Base-by-base conservation (phyloP, 2,113 vertebrate species). In the Choloepus hoffmanni region DNA sequence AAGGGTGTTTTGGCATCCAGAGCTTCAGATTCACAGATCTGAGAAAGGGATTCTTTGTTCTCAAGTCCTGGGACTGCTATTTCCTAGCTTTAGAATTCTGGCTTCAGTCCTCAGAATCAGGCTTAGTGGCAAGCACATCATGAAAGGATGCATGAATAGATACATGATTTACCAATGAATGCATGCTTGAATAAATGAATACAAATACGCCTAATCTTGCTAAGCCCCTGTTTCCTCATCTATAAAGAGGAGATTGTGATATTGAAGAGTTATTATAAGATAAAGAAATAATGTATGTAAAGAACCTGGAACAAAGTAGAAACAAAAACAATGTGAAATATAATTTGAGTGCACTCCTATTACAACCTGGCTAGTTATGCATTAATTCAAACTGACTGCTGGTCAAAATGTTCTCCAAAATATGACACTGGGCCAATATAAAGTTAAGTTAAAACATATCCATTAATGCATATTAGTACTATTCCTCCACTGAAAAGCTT, bases 251-350 rank as follows among this genome's bases (percentile, higher is more conserved):
- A 12, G 1, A 4, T 24, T 81, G 5, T 36, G 28, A 78, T 43
- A 0, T n/a, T 79, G 21, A 79, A 19, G 7, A 85, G 48, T 53
- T n/a, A 83, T 73, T 90, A n/a, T 76, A 36, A 92, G 40, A 55
- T 21, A 78, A 79, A 28, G 21, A 85, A 78, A 68, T 7, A 30
- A 26, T 43, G 0, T 43, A 10, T 65, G 33, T 48, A 24, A 84
- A 67, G 43, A 85, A 50, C 21, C 21, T 68, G 6, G 2, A 74
- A 83, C 5, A 63, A 89, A 83, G 7, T 65, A 68, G 18, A 55
- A 95, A 12, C 36, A 94, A 89, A 89, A 50, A 48, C 60, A 48
- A 79, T 89, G 33, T 55, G 43, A 73, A 94, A 24, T 11, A 55
- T 4, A 90, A 84, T 3, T 58, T 2, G 6, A 72, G 16, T 48